These are phyloP conservation scores for Cairina moschata DNA, from an alignment of 2,113 vertebrate genomes.

Conservation along the genomic window DNA sequence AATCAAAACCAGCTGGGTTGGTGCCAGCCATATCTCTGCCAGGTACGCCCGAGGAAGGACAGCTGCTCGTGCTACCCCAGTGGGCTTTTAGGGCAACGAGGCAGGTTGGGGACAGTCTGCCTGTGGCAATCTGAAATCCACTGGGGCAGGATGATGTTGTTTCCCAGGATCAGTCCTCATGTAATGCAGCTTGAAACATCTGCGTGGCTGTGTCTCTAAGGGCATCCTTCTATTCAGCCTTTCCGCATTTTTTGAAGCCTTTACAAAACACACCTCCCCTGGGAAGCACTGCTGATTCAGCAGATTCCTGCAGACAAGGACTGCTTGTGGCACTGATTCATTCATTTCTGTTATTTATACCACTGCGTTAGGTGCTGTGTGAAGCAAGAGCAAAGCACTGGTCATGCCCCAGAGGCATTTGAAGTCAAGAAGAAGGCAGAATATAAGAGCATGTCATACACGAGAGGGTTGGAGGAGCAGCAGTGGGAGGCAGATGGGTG, in stretches of 20 bases:
- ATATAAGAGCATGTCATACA: background rate
- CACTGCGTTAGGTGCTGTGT: background rate
- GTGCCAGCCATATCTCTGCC: background rate
- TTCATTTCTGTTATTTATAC: constrained; percentile 19
- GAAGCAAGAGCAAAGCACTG: constrained; percentile 18
- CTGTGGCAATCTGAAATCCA: background rate
- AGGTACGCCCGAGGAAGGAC: rapidly evolving
- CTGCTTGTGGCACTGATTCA: constrained; percentile 60
- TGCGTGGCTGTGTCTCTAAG: background rate
- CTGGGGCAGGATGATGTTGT: background rate
- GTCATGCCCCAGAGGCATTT: background rate
- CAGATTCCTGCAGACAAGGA: constrained; percentile 57
- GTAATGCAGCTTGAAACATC: background rate
- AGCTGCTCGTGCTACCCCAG: rapidly evolving
- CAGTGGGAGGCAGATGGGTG: background rate
- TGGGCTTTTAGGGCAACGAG: background rate
- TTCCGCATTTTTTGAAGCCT: background rate
- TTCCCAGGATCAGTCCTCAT: background rate
- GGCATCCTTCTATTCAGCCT: background rate
- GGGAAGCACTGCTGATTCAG: constrained; percentile 61
- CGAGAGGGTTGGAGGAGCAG: background rate
- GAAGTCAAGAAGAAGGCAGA: background rate
- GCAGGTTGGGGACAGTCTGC: background rate
- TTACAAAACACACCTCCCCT: background rate
- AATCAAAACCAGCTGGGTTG: background rate